Evolutionary conservation across 2,888 invertebrate genomes (phyloP).

Genomic region (Magallana nippona): DNA sequence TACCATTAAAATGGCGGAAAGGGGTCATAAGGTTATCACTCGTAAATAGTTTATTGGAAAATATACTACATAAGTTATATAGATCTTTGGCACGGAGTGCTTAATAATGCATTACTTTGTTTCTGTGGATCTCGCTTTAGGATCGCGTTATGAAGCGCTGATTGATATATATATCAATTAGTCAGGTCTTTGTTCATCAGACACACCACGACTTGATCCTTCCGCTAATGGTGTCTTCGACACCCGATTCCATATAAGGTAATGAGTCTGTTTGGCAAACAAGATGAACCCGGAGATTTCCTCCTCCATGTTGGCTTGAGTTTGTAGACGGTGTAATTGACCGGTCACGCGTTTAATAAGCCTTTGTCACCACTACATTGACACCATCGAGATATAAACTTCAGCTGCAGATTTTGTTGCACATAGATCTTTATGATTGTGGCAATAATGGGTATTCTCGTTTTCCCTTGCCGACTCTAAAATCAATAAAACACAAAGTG

Average conservation of each 20-base stretch:
- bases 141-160: background rate
- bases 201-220: background rate
- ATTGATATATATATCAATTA: constrained; percentile 14
- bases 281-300: background rate
- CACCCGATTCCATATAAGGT: constrained; percentile 17
- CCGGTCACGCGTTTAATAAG: constrained; percentile 7
- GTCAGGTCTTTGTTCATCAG: background rate
- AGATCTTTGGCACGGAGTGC: background rate
- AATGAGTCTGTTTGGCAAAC: background rate
- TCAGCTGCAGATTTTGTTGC: background rate
- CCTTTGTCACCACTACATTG: background rate
- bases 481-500: background rate
- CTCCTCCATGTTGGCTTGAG: background rate
- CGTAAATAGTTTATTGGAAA: too few relatives aligned
- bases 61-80: background rate
- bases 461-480: background rate
- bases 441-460: background rate
- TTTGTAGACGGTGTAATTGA: constrained; percentile 24
- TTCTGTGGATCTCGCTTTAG: background rate
- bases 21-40: too few relatives aligned
- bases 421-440: background rate
- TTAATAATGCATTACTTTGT: background rate
- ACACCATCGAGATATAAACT: background rate
- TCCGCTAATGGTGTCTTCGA: background rate
- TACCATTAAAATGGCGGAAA: too few relatives aligned